Base-by-base conservation (phyloP, 2,888 invertebrate genomes). In the Bellardia pandia region DNA sequence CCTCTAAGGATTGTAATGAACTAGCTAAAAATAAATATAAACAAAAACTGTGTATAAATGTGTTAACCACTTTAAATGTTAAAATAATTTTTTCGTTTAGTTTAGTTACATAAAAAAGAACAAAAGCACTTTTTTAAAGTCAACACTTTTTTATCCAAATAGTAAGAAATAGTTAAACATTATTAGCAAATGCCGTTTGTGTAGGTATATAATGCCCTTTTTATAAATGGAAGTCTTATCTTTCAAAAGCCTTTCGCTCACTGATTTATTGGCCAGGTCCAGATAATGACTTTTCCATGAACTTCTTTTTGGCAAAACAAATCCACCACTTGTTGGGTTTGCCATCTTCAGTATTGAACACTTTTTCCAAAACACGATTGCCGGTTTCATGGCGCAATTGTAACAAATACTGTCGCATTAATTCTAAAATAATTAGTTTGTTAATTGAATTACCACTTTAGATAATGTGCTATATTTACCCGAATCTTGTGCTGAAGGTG, bases 321-420 rank as follows among this genome's bases (percentile, higher is more conserved):
- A 99, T 94, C 99, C 99, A 99, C 99, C 99, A 99, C 94, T 99
- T 99, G 93, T 98, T 98, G 9, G 99, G 99, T 92, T 98, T 98
- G 8, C 98, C 98, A 93, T 98, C 98, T 89, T 97, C 97, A 13
- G 96, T 95, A 64, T 96, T 96, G 94, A 98, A 99, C 2, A 95
- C 99, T 94, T 97, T 97, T 86, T 99, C 99, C 93, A 97, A 96
- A 14, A 99, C 96, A 89, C 99, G 95, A 77, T 95, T 94, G 2
- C 99, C 99, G 42, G 98, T 97, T 94, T 99, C 99, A 94, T 99
- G 99, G 83, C 99, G 95, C 86, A 99, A 93, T 94, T 99, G 99
- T 89, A 97, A 97, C 86, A 99, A 94, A 94, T 99, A 99, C 89
- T 97, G 96, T 89, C 98, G 95, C 97, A 99, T 96, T 64, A 96